Conservation (phyloP, 2,888 invertebrate genomes). For the Galeruca laticollis region DNA sequence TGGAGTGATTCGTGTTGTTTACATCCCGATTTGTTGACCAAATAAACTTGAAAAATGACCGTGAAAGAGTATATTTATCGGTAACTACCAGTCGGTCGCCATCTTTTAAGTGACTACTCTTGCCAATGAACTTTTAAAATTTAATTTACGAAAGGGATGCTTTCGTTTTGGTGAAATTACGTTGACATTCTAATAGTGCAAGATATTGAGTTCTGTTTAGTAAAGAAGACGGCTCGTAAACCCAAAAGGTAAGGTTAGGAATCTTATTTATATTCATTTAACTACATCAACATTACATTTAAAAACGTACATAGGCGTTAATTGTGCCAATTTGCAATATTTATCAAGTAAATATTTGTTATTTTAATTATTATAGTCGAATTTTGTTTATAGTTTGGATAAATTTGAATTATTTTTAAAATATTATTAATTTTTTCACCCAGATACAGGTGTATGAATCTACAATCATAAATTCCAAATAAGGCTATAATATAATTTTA, state of each 20-base stretch:
- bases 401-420: not conserved
- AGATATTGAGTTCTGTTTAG: constrained; percentile 36
- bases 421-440: constrained; percentile 6
- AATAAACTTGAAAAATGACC: constrained; percentile 65
- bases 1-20: constrained; percentile 55
- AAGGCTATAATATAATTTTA: constrained; percentile 29
- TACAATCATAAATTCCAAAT: constrained; percentile 15
- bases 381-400: constrained; percentile 26
- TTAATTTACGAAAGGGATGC: constrained; percentile 57
- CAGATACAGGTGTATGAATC: constrained; percentile 26
- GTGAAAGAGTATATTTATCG: constrained; percentile 68
- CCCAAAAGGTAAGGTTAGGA: constrained; percentile 45
- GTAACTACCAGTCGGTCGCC: constrained; percentile 70
- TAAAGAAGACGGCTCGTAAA: constrained; percentile 42
- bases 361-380: constrained; percentile 4
- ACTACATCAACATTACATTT: constrained; percentile 8
- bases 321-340: constrained; percentile 13
- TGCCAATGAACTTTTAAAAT: constrained; percentile 56
- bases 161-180: constrained; percentile 54
- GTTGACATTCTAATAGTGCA: constrained; percentile 51
- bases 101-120: constrained; percentile 70
- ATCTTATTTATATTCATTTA: constrained; percentile 24
- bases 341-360: not conserved
- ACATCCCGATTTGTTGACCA: constrained; percentile 63
- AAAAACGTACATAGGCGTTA: not conserved